These are phyloP conservation scores for Sardinella longiceps DNA, from an alignment of 2,797 vertebrate genomes.

Conservation along the genomic window DNA sequence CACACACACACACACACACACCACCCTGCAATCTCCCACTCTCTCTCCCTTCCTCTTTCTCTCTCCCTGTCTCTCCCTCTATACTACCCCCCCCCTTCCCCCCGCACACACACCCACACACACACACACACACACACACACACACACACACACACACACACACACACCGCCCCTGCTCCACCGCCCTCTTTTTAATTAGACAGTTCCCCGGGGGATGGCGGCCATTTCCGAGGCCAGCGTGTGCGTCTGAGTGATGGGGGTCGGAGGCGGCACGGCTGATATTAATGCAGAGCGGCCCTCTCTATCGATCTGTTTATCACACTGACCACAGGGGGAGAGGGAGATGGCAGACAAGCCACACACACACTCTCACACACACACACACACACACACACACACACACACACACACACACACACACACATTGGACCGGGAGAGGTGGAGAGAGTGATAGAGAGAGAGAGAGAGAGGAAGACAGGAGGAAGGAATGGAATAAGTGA, in stretches of 20 bases:
- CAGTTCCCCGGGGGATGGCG: slow-evolving; percentile 76
- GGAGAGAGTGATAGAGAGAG: slow-evolving; percentile 43
- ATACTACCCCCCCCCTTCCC: slow-evolving; percentile 38
- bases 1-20: slow-evolving; percentile 2
- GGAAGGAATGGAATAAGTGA: slow-evolving; percentile 43
- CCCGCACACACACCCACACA: slow-evolving; percentile 34
- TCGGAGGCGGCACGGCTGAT: slow-evolving; percentile 77
- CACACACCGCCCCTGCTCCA: slow-evolving; percentile 44
- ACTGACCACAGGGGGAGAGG: slow-evolving; percentile 75
- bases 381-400: no score
- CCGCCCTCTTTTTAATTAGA: slow-evolving; percentile 79
- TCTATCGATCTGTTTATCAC: slow-evolving; percentile 86
- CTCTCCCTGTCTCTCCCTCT: slow-evolving; percentile 43
- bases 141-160: background rate
- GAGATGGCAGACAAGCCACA: slow-evolving; percentile 75
- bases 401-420: no score
- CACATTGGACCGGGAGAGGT: background rate
- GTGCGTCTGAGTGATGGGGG: slow-evolving; percentile 70
- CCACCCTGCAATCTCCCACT: slow-evolving; percentile 14
- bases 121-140: slow-evolving; percentile 17
- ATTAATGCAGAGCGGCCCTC: slow-evolving; percentile 81
- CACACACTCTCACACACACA: slow-evolving; percentile 39
- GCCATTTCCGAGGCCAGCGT: slow-evolving; percentile 79
- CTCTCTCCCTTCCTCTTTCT: background rate
- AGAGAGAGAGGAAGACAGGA: slow-evolving; percentile 19